Evolutionary conservation across 2,797 vertebrate genomes (phyloP).

Genomic region (Tangara arthus): DNA sequence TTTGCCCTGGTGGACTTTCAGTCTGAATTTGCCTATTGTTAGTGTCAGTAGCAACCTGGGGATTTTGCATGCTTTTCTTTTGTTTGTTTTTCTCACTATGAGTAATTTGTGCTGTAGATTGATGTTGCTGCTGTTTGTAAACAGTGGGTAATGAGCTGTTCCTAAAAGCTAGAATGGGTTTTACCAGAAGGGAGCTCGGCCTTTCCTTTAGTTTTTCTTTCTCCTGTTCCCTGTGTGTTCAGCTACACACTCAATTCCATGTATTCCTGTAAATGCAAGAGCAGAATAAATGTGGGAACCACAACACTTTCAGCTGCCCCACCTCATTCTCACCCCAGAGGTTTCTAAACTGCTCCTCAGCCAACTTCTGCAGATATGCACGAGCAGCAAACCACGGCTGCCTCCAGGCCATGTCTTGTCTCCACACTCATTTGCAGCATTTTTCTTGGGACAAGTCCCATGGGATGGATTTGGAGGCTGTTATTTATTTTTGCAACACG

Average conservation of each 20-base stretch:
- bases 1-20: not conserved
- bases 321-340: constrained; percentile 34
- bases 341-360: constrained; percentile 31
- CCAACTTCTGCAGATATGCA: constrained; percentile 36
- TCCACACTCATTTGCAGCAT: not conserved
- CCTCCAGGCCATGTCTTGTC: not conserved
- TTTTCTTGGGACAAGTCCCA: not conserved
- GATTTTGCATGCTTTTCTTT: not conserved
- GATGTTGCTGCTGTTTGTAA: constrained; percentile 51
- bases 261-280: constrained; percentile 53
- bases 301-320: constrained; percentile 53
- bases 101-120: not conserved
- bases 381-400: constrained; percentile 9
- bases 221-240: not conserved
- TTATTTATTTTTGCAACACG: not conserved
- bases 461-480: not conserved
- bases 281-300: constrained; percentile 5
- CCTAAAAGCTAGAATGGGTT: not conserved
- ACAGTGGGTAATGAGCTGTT: constrained; percentile 24
- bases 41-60: not conserved
- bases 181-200: constrained; percentile 55
- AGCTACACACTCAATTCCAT: not conserved
- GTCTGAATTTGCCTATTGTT: not conserved
- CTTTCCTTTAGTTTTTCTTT: constrained; percentile 8
- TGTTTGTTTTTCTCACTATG: not conserved